Evolutionary conservation across 92 coral and sea anemone genomes (phyloP).

Genomic region (Phenganax marumi): DNA sequence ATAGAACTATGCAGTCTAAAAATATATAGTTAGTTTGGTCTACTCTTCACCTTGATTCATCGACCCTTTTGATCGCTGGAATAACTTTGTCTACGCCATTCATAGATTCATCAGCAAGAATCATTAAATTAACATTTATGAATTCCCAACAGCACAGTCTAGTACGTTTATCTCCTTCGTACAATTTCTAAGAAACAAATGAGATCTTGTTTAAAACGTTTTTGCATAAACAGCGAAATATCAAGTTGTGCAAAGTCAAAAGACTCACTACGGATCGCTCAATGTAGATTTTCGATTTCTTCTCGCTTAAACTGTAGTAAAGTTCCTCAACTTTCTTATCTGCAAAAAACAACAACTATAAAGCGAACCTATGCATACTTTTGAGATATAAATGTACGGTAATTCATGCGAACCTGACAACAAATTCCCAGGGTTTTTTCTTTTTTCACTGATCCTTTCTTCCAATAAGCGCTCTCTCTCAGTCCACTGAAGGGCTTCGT

Average conservation of each 20-base stretch:
- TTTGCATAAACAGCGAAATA: not conserved
- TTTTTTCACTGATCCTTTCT: constrained; percentile 71
- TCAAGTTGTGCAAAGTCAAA: not conserved
- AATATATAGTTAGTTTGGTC: not conserved
- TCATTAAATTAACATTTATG: constrained; percentile 66
- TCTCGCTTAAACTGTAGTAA: constrained; percentile 66
- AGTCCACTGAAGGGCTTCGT: constrained; percentile 81
- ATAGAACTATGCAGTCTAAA: too few species aligned
- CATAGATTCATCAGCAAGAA: constrained; percentile 84
- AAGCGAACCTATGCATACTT: not conserved
- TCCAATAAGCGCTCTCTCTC: constrained; percentile 70
- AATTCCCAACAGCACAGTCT: constrained; percentile 82
- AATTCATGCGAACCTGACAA: constrained; percentile 67
- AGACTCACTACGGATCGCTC: constrained; percentile 74
- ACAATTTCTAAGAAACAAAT: constrained; percentile 61
- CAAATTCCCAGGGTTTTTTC: constrained; percentile 90
- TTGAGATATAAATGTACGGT: not conserved
- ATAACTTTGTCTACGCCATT: constrained; percentile 68
- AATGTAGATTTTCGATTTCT: constrained; percentile 93
- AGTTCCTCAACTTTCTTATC: constrained; percentile 83
- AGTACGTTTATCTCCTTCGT: constrained; percentile 63
- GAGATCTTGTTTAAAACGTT: not conserved
- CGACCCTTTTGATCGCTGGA: constrained; percentile 65
- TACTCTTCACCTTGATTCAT: constrained; percentile 65
- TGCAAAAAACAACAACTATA: constrained; percentile 15